Base-by-base conservation (phyloP, 37 sponge, comb jelly and placozoan genomes). In the Halisarca cf. caerulea region DNA sequence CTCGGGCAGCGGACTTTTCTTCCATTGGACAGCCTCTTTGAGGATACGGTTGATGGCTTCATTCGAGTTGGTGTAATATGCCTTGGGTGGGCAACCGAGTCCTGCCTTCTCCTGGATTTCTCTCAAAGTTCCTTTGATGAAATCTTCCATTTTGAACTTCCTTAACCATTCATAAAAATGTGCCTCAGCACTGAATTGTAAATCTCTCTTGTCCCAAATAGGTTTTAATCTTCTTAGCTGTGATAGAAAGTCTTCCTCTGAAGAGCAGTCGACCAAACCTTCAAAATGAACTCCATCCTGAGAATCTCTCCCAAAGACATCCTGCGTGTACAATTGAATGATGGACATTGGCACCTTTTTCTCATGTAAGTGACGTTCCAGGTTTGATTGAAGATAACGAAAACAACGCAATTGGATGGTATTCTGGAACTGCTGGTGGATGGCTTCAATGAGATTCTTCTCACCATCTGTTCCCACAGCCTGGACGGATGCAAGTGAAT, bases 391-490 rank as follows among this genome's bases (percentile, higher is more conserved):
- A 27, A 80, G 80, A 41, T 80, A 59, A 35, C 80, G 34, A 53
- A 80, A 80, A 35, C 80, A 80, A 32, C 80, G 80, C 15, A 80
- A 34, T 0, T 15, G 80, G 28, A 57, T 80, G 55, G 59, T 59
- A 55, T 80, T 18, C 34, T 28, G 27, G 25, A 55, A 55, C 15
- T 54, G 54, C 21, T 80, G 58, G 28, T 51, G 53, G 8, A 80
- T 30, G 34, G 80, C 80, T 55, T 80, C 80, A 55, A 55, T 34
- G 11, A 80, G 27, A 28, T 17, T 55, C 6, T 55, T 53, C 80
- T 80, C 59, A 30, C 80, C 80, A 53, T 80, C 80, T 57, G 80
- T 80, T 2, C 80, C 80, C 3, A 27, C 25, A 36, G 80, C 80
- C 80, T 55, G 59, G 23, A 80, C 27, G 2, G 17, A 21, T 51